Base-by-base conservation (phyloP, 1,140 invertebrate species). In the Orchesella cincta region DNA sequence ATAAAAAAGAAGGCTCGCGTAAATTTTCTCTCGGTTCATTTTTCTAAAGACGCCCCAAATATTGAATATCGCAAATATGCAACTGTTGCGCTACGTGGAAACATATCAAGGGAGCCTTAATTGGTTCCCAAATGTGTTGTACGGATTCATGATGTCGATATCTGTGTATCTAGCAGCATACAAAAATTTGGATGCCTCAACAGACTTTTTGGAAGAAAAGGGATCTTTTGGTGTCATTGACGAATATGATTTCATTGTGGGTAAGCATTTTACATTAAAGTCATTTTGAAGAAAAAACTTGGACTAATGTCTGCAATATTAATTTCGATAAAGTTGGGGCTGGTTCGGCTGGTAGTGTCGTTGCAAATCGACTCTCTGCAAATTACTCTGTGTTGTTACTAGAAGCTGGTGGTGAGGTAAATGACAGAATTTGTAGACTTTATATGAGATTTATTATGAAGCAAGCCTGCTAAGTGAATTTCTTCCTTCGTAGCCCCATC, bases 381-480 rank as follows among this genome's bases (percentile, higher is more conserved):
- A 57, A 77, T 28, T 77, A 76, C 33, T 20, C n/a, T 1, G 78
- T 81, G 1, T 67, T 81, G n/a, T 46, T 81, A 2, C 34, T 81
- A n/a, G 80, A 81, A 54, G 80, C 80, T 39, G 80, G 80, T 23
- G 77, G 77, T 16, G 80, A n/a, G 39, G 8, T 12, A 20, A 20
- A 46, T 20, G 20, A 12, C 20, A 12, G 8, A 8, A 8, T 46
- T 46, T 46, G 39, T 46, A 46, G 8, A 46, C 20, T 46, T 12
- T 46, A 46, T 46, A 46, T 46, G 8, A n/a, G n/a, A n/a, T n/a
- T n/a, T n/a, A n/a, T n/a, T n/a, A n/a, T n/a, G n/a, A n/a, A n/a
- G n/a, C n/a, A n/a, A n/a, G n/a, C n/a, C n/a, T n/a, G n/a, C n/a
- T n/a, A n/a, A n/a, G n/a, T n/a, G n/a, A n/a, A n/a, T n/a, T n/a